A percentile compares a stretch with the other conserved stretches of the same genome.
These are phyloP conservation scores for Clitarchus hookeri DNA, from an alignment of 2,888 invertebrate genomes.

Conservation along the genomic window DNA sequence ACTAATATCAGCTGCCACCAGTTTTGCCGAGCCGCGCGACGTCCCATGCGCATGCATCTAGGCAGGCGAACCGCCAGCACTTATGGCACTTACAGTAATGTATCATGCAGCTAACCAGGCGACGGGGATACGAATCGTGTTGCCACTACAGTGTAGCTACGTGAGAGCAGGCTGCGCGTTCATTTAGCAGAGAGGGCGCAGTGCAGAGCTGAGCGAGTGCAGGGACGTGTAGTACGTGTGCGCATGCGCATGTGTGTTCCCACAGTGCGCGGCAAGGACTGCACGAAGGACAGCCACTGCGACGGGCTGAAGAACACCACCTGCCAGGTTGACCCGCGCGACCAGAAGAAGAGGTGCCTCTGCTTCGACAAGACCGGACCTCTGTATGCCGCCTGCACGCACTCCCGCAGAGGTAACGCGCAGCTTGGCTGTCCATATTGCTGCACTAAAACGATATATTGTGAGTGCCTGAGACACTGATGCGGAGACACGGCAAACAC, in stretches of 20 bases:
- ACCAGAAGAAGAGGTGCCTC: conserved; percentile 17
- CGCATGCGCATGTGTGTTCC: not conserved
- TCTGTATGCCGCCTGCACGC: not conserved
- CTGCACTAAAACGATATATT: too few species aligned
- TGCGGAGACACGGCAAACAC: too few species aligned
- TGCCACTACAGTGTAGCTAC: too few species aligned
- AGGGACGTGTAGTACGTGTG: not conserved
- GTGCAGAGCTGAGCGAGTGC: not conserved
- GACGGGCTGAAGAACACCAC: not conserved
- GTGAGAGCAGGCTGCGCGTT: too few species aligned
- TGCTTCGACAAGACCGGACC: conserved; percentile 8
- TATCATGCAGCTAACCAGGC: too few species aligned
- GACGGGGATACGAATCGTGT: too few species aligned
- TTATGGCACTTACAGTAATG: too few species aligned
- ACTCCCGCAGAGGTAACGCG: not conserved
- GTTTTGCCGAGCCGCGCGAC: too few species aligned
- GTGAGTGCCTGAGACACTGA: too few species aligned
- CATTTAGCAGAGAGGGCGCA: not conserved
- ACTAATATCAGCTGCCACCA: too few species aligned
- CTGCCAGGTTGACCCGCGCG: conserved; percentile 15
- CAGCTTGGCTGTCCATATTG: not conserved
- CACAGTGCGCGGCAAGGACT: conserved; percentile 8
- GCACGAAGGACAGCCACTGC: conserved; percentile 6
- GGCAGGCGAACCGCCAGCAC: too few species aligned
- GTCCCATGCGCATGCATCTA: too few species aligned